These are phyloP conservation scores for Limanda limanda DNA, from an alignment of 2,113 vertebrate species.

Conservation along the genomic window DNA sequence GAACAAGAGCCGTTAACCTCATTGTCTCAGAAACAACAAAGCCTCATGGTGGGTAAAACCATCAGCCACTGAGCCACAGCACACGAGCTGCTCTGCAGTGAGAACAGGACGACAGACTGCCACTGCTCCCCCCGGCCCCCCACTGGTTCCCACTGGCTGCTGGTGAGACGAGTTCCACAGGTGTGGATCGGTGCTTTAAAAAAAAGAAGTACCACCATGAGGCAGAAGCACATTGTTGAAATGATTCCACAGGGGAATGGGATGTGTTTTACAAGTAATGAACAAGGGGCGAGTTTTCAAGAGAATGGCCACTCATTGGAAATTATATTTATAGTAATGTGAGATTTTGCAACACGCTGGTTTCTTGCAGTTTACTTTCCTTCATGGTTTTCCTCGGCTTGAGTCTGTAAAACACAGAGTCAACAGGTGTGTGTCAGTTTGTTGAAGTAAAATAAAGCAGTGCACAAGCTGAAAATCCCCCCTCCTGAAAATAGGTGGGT, in stretches of 20 bases:
- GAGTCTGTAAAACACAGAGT: neutral
- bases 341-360: too few relatives aligned
- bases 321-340: too few relatives aligned
- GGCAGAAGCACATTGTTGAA: neutral
- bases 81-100: slow-evolving; percentile 5
- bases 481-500: neutral
- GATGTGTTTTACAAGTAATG: too few relatives aligned
- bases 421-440: neutral
- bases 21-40: slow-evolving; percentile 27
- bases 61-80: slow-evolving; percentile 3
- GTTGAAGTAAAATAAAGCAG: neutral
- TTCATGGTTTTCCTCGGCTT: too few relatives aligned
- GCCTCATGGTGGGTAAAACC: neutral
- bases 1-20: neutral
- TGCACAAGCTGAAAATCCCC: neutral
- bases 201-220: neutral
- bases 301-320: too few relatives aligned
- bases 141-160: neutral
- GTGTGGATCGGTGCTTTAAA: slow-evolving; percentile 21
- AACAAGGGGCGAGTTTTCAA: too few relatives aligned
- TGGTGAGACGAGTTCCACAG: slow-evolving; percentile 16
- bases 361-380: too few relatives aligned
- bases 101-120: too few relatives aligned
- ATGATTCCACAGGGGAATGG: too few relatives aligned
- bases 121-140: too few relatives aligned